phyloP scores from a whole-genome alignment of 1,140 invertebrate genomes.

The Sipha flava region DNA sequence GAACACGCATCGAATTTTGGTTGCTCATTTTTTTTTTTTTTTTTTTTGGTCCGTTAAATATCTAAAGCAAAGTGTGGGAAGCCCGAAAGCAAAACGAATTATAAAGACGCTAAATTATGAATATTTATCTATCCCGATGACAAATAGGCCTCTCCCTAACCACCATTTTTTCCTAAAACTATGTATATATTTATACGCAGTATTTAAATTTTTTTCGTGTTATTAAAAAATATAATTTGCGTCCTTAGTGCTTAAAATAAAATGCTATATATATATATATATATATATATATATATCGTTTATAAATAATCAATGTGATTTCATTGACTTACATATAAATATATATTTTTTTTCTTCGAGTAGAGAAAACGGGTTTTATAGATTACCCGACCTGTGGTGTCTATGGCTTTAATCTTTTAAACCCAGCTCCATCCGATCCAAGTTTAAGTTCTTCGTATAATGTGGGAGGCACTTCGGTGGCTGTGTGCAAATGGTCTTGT shows the following conservation, averaged over 20 bases:
- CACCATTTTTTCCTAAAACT: neutral
- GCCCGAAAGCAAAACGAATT: neutral
- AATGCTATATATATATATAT: neutral
- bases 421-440: conserved; percentile 66
- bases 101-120: neutral
- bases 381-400: neutral
- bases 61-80: neutral
- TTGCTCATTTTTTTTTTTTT: neutral
- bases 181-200: neutral
- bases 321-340: neutral
- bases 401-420: conserved; percentile 60
- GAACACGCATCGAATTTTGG: neutral
- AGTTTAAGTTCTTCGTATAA: conserved; percentile 70
- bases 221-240: conserved; percentile 4
- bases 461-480: conserved; percentile 60
- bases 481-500: conserved; percentile 48
- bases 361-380: neutral
- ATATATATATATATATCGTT: neutral
- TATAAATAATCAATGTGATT: neutral
- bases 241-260: neutral
- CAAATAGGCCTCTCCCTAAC: neutral
- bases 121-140: neutral
- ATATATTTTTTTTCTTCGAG: neutral
- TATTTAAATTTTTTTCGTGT: neutral
- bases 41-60: neutral